Evolutionary conservation across 2,888 invertebrate genomes (phyloP).

Genomic region (Cephalotes varians): DNA sequence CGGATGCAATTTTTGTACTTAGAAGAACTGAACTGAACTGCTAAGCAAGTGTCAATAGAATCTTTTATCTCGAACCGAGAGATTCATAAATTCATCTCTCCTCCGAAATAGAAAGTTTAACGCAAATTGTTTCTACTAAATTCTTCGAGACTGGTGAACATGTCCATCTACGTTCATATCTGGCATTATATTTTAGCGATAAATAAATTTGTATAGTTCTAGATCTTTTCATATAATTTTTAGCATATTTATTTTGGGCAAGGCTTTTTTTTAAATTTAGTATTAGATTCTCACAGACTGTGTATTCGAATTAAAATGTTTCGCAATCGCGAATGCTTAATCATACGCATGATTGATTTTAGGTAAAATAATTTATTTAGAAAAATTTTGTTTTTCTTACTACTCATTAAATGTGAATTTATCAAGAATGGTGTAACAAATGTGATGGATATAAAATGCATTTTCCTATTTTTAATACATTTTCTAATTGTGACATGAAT

Average conservation of each 20-base stretch:
- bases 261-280: conserved; percentile 46
- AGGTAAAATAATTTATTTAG: conserved; percentile 34
- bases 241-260: conserved; percentile 69
- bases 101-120: conserved; percentile 19
- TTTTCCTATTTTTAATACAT: conserved; percentile 63
- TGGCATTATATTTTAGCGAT: conserved; percentile 54
- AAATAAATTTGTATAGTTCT: conserved; percentile 53
- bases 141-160: conserved; percentile 38
- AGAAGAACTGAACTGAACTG: conserved; percentile 28
- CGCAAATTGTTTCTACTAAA: not conserved
- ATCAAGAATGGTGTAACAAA: not conserved
- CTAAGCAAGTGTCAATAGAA: conserved; percentile 4
- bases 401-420: conserved; percentile 11
- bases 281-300: conserved; percentile 34
- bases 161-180: conserved; percentile 56
- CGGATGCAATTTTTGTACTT: conserved; percentile 61
- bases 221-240: conserved; percentile 50
- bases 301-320: conserved; percentile 19
- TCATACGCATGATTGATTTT: conserved; percentile 6
- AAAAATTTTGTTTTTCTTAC: conserved; percentile 43
- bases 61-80: conserved; percentile 6
- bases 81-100: not conserved
- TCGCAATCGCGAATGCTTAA: conserved; percentile 9
- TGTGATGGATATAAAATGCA: conserved; percentile 53
- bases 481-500: conserved; percentile 49